Percentiles rank a stretch among this genome's conserved stretches.
Conservation (phyloP, 2,888 invertebrate species). For the Sisyra nigra region DNA sequence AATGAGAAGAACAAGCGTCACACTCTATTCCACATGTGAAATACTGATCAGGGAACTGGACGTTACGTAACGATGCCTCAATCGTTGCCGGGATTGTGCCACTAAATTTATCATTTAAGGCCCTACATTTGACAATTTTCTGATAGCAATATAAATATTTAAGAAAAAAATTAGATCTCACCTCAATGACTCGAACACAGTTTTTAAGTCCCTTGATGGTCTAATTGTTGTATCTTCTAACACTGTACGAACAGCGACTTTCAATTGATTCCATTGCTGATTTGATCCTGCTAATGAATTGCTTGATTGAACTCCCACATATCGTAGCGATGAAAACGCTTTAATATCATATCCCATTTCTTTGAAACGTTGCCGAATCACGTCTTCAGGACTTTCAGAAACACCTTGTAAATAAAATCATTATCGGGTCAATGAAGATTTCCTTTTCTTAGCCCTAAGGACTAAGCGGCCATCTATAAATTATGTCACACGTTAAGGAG, state of each 20-base stretch:
- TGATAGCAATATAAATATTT: background rate
- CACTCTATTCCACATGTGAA: constrained; percentile 60
- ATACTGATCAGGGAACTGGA: constrained; percentile 54
- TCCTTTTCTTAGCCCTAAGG: no score
- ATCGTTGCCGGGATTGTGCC: constrained; percentile 45
- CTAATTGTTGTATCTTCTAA: constrained; percentile 53
- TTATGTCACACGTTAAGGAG: no score
- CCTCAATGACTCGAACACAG: constrained; percentile 51
- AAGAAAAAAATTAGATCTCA: background rate
- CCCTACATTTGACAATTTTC: constrained; percentile 23
- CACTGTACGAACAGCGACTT: constrained; percentile 38
- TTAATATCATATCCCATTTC: constrained; percentile 45
- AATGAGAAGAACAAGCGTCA: constrained; percentile 47
- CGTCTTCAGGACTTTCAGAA: constrained; percentile 42
- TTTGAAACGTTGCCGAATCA: constrained; percentile 41
- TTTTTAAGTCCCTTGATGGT: constrained; percentile 45
- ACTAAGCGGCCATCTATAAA: no score
- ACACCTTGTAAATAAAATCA: constrained; percentile 30
- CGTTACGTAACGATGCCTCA: constrained; percentile 24
- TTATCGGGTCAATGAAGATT: no score
- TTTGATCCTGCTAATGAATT: constrained; percentile 18
- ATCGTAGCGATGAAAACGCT: constrained; percentile 54
- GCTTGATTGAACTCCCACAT: constrained; percentile 41
- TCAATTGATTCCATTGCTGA: constrained; percentile 45
- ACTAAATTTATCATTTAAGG: constrained; percentile 58